Base-by-base conservation (phyloP, 2,888 invertebrate species). In the Ganaspis brasiliensis region DNA sequence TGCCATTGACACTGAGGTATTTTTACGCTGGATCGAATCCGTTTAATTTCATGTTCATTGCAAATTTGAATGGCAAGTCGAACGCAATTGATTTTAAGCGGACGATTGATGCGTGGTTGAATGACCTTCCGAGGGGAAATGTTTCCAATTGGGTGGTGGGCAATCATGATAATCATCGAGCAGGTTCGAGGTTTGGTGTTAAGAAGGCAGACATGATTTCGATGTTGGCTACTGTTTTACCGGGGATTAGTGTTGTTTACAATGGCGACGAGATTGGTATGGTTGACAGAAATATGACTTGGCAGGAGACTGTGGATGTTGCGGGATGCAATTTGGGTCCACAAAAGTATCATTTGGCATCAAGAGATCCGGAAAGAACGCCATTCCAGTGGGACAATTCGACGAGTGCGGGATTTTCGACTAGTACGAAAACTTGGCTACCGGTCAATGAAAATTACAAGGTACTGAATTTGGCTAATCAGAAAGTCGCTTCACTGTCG, bases 211-310 rank as follows among this genome's bases (percentile, higher is more conserved):
- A 94, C 85, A 92, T 92, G 31, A 86, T 94, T 55, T 92, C 93
- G 82, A 93, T 95, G 93, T 85, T 96, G 71, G 92, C 93, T 78
- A 92, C 94, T 88, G 91, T 95, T 12, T 89, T 96, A 45, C 95
- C 95, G 0, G 96, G 96, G 3, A 93, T 94, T 0, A 92, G 94
- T 3, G 90, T 95, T 21, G 92, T 94, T 21, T 95, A 97, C 91
- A 96, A 97, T 86, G 97, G 97, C 0, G 97, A 97, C 88, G 97
- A 97, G 89, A 93, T 97, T 72, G 97, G 96, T 6, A 96, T 97
- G 96, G 92, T 93, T 0, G 94, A 96, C 87, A 88, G 88, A 0
- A 89, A 90, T 85, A 92, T 95, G n/a, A 93, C 93, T 5, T 95
- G 94, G 93, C 91, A 93, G 2, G 93, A 95, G 74, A 95, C 95